phyloP scores from a whole-genome alignment of 1,140 invertebrate species.

The Sycophaga agraensis region DNA sequence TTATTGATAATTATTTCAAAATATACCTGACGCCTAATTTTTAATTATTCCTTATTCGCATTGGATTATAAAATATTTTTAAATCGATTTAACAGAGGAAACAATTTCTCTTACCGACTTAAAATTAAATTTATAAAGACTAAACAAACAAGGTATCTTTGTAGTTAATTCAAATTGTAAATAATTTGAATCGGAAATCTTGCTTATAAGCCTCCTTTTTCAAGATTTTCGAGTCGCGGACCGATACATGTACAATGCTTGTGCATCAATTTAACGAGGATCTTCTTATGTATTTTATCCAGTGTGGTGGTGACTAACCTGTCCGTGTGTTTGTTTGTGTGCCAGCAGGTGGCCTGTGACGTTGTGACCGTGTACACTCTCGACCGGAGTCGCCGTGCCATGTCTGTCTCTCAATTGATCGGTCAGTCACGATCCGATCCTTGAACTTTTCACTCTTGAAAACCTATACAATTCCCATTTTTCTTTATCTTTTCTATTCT shows the following conservation, averaged over 20 bases:
- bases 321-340: conserved; percentile 61
- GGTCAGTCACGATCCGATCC: conserved; percentile 36
- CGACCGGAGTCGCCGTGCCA: conserved; percentile 58
- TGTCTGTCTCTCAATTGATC: conserved; percentile 50
- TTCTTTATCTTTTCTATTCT: background rate
- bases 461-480: conserved; percentile 24
- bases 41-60: too few relatives aligned
- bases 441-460: conserved; percentile 37
- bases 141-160: too few relatives aligned
- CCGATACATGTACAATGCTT: conserved; percentile 14
- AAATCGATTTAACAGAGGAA: too few relatives aligned
- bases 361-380: conserved; percentile 57
- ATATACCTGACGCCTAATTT: too few relatives aligned
- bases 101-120: too few relatives aligned
- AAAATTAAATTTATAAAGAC: too few relatives aligned
- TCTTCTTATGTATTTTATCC: conserved; percentile 32
- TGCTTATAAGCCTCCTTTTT: conserved; percentile 3
- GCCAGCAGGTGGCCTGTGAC: conserved; percentile 61
- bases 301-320: conserved; percentile 60
- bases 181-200: too few relatives aligned
- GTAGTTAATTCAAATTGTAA: too few relatives aligned
- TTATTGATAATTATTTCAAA: too few relatives aligned
- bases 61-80: too few relatives aligned
- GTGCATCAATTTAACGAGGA: conserved; percentile 28
- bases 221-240: background rate